These are phyloP conservation scores for Pachyseris speciosa DNA, from an alignment of 64 coral and sea anemone genomes.

Conservation along the genomic window DNA sequence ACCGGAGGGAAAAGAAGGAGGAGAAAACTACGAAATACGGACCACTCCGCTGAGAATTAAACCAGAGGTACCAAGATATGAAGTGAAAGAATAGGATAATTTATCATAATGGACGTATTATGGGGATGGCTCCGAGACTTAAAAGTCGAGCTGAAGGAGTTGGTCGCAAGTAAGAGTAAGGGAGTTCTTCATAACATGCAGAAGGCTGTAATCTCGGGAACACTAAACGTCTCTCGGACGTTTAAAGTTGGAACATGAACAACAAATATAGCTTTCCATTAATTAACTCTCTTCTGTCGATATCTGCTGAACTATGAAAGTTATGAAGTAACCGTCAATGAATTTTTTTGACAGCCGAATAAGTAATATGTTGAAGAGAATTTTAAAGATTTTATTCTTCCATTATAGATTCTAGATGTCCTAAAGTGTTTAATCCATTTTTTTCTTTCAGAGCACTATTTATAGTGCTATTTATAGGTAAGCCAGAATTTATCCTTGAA, in stretches of 20 bases:
- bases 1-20: constrained; percentile 17
- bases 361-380: background rate
- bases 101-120: constrained; percentile 43
- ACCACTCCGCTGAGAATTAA: constrained; percentile 12
- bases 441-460: background rate
- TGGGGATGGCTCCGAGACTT: constrained; percentile 22
- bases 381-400: background rate
- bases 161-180: constrained; percentile 38
- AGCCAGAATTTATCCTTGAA: too few species aligned
- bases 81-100: constrained; percentile 36
- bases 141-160: constrained; percentile 11
- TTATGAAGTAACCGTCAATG: background rate
- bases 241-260: background rate
- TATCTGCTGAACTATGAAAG: background rate
- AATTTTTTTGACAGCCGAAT: background rate
- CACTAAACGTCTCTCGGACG: constrained; percentile 16
- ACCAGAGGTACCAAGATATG: constrained; percentile 44
- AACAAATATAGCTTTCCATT: background rate
- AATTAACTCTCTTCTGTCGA: background rate
- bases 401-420: background rate
- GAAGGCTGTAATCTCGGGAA: constrained; percentile 37
- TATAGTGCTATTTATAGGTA: too few species aligned
- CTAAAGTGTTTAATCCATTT: background rate
- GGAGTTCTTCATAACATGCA: constrained; percentile 48
- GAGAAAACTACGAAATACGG: constrained; percentile 22